Conservation (phyloP, 2,797 vertebrate species). For the Vespertilio murinus region DNA sequence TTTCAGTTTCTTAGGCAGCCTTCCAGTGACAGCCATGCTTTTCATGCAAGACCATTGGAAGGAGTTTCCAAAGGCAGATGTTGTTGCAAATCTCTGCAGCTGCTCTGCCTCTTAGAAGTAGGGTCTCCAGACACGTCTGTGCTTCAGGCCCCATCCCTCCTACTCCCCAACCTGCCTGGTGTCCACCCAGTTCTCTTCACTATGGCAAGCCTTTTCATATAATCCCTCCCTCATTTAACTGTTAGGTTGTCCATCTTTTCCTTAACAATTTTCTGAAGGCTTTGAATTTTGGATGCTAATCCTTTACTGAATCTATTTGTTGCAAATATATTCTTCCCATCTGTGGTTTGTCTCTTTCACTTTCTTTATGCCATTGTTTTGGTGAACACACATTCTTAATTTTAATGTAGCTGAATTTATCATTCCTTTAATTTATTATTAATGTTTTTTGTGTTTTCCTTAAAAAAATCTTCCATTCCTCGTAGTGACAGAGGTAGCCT, state of each 20-base stretch:
- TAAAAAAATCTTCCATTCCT: background rate
- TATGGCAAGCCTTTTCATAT: background rate
- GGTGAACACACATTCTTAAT: conserved; percentile 27
- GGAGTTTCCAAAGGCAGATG: background rate
- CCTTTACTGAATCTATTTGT: background rate
- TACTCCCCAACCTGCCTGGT: background rate
- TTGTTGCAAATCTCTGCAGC: background rate
- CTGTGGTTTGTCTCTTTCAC: conserved; percentile 12
- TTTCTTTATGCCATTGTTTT: conserved; percentile 21
- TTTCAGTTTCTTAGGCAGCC: background rate
- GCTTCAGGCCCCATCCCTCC: background rate
- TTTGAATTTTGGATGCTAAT: conserved; percentile 8
- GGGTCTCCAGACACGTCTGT: background rate
- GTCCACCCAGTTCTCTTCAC: background rate
- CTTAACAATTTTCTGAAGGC: conserved; percentile 13
- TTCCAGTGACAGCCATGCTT: background rate
- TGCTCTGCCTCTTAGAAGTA: background rate
- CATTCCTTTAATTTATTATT: conserved; percentile 47
- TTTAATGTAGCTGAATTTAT: conserved; percentile 41
- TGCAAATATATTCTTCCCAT: conserved; percentile 36
- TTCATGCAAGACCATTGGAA: background rate
- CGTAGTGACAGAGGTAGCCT: background rate
- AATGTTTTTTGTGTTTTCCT: background rate
- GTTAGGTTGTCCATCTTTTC: background rate
- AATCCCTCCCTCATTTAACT: background rate